Evolutionary conservation across 2,113 vertebrate species (phyloP).

Genomic region (Chionis minor): DNA sequence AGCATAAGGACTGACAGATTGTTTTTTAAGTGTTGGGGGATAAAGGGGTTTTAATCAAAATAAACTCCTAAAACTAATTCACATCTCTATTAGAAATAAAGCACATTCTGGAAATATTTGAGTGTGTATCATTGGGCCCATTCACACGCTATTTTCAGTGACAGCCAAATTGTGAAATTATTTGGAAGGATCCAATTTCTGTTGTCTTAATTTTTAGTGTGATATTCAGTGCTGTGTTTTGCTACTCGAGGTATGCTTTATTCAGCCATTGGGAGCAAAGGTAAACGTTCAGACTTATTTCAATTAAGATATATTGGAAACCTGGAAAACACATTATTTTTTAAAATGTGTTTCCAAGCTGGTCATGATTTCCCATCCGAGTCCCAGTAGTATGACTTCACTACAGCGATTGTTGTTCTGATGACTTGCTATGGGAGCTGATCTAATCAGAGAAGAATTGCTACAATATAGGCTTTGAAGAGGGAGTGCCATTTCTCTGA

Average conservation of each 20-base stretch:
- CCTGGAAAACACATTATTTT: conserved; percentile 76
- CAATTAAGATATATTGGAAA: conserved; percentile 51
- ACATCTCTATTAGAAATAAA: not conserved
- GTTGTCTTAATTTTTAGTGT: not conserved
- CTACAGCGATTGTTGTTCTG: conserved; percentile 63
- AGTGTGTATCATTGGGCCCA: not conserved
- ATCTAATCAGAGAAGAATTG: conserved; percentile 82
- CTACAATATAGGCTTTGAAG: conserved; percentile 64
- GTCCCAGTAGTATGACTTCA: conserved; percentile 80
- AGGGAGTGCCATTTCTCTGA: conserved; percentile 67
- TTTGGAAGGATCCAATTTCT: not conserved
- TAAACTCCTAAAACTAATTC: not conserved
- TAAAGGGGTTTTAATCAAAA: not conserved
- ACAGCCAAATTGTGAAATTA: not conserved
- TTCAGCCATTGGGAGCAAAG: conserved; percentile 22
- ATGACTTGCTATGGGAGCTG: conserved; percentile 76
- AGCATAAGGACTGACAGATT: not conserved
- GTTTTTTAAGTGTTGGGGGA: not conserved
- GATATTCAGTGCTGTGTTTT: not conserved
- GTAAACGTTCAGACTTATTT: conserved; percentile 27
- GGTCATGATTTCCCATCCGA: conserved; percentile 70
- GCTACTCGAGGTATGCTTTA: not conserved
- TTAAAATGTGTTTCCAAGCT: conserved; percentile 62
- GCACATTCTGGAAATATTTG: not conserved
- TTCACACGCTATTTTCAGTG: not conserved